Conservation (phyloP, 1,140 invertebrate genomes). For the Trichonephila clavipes region DNA sequence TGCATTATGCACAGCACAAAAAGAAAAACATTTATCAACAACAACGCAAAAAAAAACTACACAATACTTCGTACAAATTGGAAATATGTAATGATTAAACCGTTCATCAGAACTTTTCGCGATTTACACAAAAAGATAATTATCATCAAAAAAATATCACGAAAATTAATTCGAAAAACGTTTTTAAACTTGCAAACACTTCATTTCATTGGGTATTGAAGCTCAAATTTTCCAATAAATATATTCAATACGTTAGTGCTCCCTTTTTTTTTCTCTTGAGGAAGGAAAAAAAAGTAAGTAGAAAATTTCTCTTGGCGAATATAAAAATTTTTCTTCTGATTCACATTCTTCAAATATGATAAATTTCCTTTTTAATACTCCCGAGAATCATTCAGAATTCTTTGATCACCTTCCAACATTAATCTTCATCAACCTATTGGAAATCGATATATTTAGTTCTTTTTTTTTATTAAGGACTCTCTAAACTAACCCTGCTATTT, state of each 20-base stretch:
- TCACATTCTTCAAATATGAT: constrained; percentile 41
- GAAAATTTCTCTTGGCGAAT: neutral
- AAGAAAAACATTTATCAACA: too few relatives aligned
- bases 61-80: too few relatives aligned
- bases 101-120: neutral
- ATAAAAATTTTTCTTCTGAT: constrained; percentile 14
- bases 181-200: constrained; percentile 7
- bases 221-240: neutral
- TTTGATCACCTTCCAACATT: constrained; percentile 34
- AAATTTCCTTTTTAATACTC: constrained; percentile 39
- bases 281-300: neutral
- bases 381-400: constrained; percentile 13
- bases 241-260: neutral
- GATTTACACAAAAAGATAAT: neutral
- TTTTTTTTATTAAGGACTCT: neutral
- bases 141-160: neutral
- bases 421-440: constrained; percentile 26
- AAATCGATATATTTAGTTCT: constrained; percentile 17
- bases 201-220: neutral
- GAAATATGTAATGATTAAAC: too few relatives aligned
- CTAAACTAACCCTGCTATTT: neutral
- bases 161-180: neutral
- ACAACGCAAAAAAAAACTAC: too few relatives aligned
- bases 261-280: neutral
- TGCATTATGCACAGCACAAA: too few relatives aligned